Evolutionary conservation across 2,888 invertebrate genomes (phyloP).

Genomic region (Oxycera nigricornis): DNA sequence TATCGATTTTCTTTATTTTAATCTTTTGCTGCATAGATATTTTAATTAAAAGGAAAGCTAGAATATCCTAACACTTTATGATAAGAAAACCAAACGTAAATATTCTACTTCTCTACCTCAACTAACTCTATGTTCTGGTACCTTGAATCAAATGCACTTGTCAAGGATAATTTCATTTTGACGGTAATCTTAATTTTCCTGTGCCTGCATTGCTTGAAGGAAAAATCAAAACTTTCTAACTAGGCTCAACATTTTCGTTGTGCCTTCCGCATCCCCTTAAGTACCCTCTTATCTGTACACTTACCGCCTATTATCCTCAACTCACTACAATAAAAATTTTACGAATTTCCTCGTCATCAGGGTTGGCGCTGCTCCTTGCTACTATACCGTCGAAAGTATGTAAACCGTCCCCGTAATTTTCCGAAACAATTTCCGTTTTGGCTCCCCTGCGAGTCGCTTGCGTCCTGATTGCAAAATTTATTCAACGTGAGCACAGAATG

Average conservation of each 20-base stretch:
- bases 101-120: no score
- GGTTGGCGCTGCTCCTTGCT: background rate
- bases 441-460: background rate
- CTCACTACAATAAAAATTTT: background rate
- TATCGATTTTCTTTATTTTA: no score
- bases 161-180: no score
- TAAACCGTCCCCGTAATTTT: conserved; percentile 18
- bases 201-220: background rate
- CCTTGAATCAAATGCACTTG: no score
- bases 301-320: background rate
- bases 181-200: background rate
- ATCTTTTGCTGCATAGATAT: no score
- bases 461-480: conserved; percentile 24
- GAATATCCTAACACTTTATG: no score
- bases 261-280: background rate
- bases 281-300: background rate
- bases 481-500: conserved; percentile 3
- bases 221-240: background rate
- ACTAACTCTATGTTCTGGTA: no score
- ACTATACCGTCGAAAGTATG: conserved; percentile 5
- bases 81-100: no score
- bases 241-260: background rate
- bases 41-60: no score
- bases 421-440: conserved; percentile 33
- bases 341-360: conserved; percentile 4